Evolutionary conservation across 2,113 vertebrate genomes (phyloP), one percentile per base, ranked within the genome.

Genomic region (Psophia crepitans): DNA sequence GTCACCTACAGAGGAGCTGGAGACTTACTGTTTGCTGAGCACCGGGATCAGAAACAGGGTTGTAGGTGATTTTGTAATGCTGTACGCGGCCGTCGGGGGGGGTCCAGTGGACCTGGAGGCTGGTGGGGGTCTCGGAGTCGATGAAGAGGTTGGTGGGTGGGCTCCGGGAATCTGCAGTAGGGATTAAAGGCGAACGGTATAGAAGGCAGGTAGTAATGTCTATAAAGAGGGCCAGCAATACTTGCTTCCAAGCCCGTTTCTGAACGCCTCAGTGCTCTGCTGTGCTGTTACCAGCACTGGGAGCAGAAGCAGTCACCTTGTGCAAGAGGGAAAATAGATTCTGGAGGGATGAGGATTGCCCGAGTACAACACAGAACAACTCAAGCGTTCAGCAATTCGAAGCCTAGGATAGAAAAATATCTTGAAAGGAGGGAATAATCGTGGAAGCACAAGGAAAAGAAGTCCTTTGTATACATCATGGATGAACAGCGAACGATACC

Each of bases 41-140:
- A 35, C 95, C 70, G 0, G 48, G 76, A 4, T 98, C 96, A 18
- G 97, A 98, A 69, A 99, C 97, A 0, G 98, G 97, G 1, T 51
- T 85, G 48, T 99, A 99, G 61, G 97, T 98, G 66, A 99, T 97
- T 5, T 91, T 98, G 92, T 99, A 99, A 97, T 98, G 98, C 32
- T 98, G 98, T 1, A 99, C 96, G 0, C 98, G 98, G 30, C 98
- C 98, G 0, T 98, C 98, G 0, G 99, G 99, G 15, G 99, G 98
- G 5, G 95, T 96, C 99, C 99, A 99, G 74, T 97, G 98, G 93
- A 99, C 96, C 88, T 97, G 84, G 54, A 99, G 90, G 96, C 98
- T 99, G 94, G 97, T 97, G 6, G 99, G 97, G 0, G 98, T 99
- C 97, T 99, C 98, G 0, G 99, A 98, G 8, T 98, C 97, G 11